phyloP scores from a whole-genome alignment of 2,797 vertebrate genomes.

The Amniataba percoides region DNA sequence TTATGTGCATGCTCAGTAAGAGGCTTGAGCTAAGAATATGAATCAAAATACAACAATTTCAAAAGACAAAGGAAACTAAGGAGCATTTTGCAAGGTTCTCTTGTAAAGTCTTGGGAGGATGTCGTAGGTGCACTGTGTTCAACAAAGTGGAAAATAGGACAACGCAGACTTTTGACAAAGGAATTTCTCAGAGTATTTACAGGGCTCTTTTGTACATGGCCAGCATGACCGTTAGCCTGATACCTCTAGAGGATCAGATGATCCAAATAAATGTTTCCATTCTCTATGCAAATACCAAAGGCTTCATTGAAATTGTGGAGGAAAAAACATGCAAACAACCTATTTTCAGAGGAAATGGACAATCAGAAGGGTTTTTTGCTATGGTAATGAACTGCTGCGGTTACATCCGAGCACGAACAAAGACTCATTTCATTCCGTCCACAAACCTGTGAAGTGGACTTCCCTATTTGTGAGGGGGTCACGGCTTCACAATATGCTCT shows the following conservation, averaged over 20 bases:
- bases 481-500: constrained; percentile 72
- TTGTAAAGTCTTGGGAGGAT: constrained; percentile 34
- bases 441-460: constrained; percentile 78
- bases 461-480: constrained; percentile 73
- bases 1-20: constrained; percentile 77
- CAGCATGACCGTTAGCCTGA: constrained; percentile 15
- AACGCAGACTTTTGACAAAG: constrained; percentile 61
- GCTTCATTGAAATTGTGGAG: constrained; percentile 47
- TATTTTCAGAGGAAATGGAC: constrained; percentile 63
- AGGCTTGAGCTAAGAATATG: constrained; percentile 67
- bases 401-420: constrained; percentile 65
- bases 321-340: constrained; percentile 53
- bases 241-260: constrained; percentile 43
- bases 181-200: constrained; percentile 22
- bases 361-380: constrained; percentile 68
- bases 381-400: constrained; percentile 66
- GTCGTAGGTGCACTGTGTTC: constrained; percentile 32
- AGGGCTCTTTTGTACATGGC: constrained; percentile 22
- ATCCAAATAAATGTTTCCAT: constrained; percentile 61
- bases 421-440: constrained; percentile 74
- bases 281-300: constrained; percentile 65
- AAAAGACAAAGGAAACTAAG: constrained; percentile 70
- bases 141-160: constrained; percentile 56
- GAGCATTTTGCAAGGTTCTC: constrained; percentile 61
- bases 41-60: constrained; percentile 80